phyloP scores from a whole-genome alignment of 1,140 invertebrate genomes.

The Ephestia elutella region DNA sequence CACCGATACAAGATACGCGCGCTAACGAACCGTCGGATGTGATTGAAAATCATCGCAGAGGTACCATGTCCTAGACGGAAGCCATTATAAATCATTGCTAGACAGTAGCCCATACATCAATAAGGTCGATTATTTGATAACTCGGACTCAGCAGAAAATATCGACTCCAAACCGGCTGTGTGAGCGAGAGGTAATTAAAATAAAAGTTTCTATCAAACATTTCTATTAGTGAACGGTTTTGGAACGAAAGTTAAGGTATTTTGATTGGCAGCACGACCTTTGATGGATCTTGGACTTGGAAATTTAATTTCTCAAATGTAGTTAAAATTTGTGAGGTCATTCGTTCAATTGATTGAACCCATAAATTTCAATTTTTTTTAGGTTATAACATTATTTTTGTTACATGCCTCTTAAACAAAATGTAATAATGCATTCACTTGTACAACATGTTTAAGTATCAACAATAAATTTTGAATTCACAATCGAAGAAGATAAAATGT shows the following conservation, averaged over 20 bases:
- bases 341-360: not conserved
- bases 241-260: slow-evolving; percentile 43
- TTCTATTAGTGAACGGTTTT: slow-evolving; percentile 33
- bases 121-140: slow-evolving; percentile 69
- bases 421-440: too few species aligned
- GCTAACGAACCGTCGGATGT: slow-evolving; percentile 70
- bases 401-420: too few species aligned
- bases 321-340: not conserved
- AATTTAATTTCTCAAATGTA: not conserved
- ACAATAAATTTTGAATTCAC: too few species aligned
- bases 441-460: too few species aligned
- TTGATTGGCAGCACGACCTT: slow-evolving; percentile 44
- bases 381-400: too few species aligned
- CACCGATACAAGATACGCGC: slow-evolving; percentile 50
- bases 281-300: slow-evolving; percentile 11
- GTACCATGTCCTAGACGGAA: slow-evolving; percentile 68
- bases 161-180: slow-evolving; percentile 31
- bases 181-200: slow-evolving; percentile 42
- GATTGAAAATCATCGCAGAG: slow-evolving; percentile 71
- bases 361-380: too few species aligned
- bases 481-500: too few species aligned
- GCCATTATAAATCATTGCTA: slow-evolving; percentile 65
- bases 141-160: slow-evolving; percentile 46
- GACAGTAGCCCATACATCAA: slow-evolving; percentile 68
- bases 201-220: slow-evolving; percentile 48